Percentiles rank a stretch among this genome's conserved stretches.
Conservation (phyloP, 2,797 vertebrate genomes). For the Triplophysa yarkandensis region DNA sequence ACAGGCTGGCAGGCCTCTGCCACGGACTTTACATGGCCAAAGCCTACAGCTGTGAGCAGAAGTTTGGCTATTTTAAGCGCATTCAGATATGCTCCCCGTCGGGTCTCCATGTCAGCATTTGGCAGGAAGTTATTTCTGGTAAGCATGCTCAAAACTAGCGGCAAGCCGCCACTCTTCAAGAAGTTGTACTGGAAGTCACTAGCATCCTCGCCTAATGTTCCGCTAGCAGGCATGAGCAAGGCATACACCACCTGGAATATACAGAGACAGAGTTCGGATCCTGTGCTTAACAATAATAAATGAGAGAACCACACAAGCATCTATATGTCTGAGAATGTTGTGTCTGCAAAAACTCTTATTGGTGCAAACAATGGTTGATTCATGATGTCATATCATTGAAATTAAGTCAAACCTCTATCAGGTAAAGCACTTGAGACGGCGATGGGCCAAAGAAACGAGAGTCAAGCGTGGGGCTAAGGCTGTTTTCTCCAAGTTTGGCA, state of each 20-base stretch:
- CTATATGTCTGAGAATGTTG: not conserved
- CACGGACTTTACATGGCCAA: slow-evolving; percentile 94
- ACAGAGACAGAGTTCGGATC: not conserved
- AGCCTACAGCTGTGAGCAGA: slow-evolving; percentile 93
- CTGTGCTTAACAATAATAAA: not conserved
- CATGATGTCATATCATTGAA: no score
- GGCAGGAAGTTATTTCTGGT: slow-evolving; percentile 99
- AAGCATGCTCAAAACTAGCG: slow-evolving; percentile 97
- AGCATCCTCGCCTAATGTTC: slow-evolving; percentile 95
- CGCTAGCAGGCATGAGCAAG: slow-evolving; percentile 98
- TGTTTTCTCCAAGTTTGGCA: slow-evolving; percentile 97
- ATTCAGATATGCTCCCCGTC: slow-evolving; percentile 96
- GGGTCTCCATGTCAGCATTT: slow-evolving; percentile 97
- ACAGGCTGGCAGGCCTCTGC: slow-evolving; percentile 98
- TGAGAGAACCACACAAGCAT: not conserved
- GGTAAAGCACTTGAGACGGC: slow-evolving; percentile 98
- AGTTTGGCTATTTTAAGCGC: slow-evolving; percentile 98
- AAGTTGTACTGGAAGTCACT: slow-evolving; percentile 99
- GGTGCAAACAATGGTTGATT: no score
- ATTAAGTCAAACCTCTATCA: slow-evolving; percentile 89
- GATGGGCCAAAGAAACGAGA: slow-evolving; percentile 97
- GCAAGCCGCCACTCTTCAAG: slow-evolving; percentile 94
- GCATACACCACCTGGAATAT: slow-evolving; percentile 92
- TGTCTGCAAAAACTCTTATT: not conserved
- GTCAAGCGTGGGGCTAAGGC: slow-evolving; percentile 95